A percentile compares a stretch with the other conserved stretches of the same genome.
Evolutionary conservation across 1,140 invertebrate genomes (phyloP).

Genomic region (Bombus huntii): DNA sequence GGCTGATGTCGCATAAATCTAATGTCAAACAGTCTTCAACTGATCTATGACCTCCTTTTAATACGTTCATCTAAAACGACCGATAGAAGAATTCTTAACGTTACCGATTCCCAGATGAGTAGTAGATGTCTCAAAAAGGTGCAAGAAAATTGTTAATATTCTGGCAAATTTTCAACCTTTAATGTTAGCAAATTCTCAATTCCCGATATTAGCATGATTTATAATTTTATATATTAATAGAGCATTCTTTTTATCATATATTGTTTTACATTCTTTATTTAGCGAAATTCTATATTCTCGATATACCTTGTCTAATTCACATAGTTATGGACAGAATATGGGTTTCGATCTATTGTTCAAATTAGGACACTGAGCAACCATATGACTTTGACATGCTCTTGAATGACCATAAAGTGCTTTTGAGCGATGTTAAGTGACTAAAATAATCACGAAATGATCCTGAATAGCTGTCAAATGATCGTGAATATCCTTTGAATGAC

Average conservation of each 20-base stretch:
- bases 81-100: background rate
- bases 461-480: background rate
- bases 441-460: background rate
- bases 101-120: background rate
- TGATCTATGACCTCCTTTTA: background rate
- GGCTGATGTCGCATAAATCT: constrained; percentile 1
- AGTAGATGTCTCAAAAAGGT: background rate
- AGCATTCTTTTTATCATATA: too few relatives aligned
- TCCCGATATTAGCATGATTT: too few relatives aligned
- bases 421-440: background rate
- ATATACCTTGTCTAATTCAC: background rate
- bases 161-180: too few relatives aligned
- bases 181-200: background rate
- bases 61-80: background rate
- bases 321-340: background rate
- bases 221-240: too few relatives aligned
- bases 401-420: background rate
- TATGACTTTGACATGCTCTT: background rate
- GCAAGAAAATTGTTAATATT: too few relatives aligned
- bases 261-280: background rate
- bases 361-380: background rate
- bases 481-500: background rate
- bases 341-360: background rate
- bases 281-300: background rate
- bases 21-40: background rate